Evolutionary conservation across 1,140 invertebrate species (phyloP).

Genomic region (Drosophila repleta): DNA sequence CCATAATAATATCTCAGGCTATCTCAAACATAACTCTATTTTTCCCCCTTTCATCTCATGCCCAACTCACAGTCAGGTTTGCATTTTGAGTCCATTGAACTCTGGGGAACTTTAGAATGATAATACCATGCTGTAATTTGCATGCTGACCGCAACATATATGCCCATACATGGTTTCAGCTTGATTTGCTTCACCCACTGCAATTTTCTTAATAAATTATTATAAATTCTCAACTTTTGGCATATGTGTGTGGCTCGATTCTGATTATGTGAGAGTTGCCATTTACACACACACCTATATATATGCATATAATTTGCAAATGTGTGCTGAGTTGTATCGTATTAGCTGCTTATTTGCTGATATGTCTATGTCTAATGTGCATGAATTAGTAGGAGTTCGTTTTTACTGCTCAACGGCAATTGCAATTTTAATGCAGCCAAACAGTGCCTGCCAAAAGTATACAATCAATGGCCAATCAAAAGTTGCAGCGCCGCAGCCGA

Average conservation of each 20-base stretch:
- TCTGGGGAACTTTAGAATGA: neutral
- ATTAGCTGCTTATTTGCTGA: constrained; percentile 58
- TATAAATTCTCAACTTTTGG: constrained; percentile 11
- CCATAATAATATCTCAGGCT: neutral
- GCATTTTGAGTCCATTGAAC: constrained; percentile 11
- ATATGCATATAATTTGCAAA: neutral
- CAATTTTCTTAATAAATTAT: constrained; percentile 21
- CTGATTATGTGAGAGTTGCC: neutral
- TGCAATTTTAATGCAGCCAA: constrained; percentile 71
- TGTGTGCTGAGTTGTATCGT: constrained; percentile 13
- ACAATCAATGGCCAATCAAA: constrained; percentile 77
- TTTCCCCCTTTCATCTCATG: too few relatives aligned
- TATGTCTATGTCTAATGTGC: constrained; percentile 64
- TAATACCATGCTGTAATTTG: neutral
- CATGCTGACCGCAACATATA: neutral
- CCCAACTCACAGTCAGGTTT: too few relatives aligned
- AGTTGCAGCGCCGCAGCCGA: constrained; percentile 39
- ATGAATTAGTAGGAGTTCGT: constrained; percentile 53
- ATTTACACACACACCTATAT: neutral
- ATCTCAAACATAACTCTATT: neutral
- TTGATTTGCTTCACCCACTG: constrained; percentile 1
- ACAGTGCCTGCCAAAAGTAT: constrained; percentile 38
- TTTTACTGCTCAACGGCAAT: constrained; percentile 59
- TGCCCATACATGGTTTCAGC: neutral
- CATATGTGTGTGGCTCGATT: neutral